Evolutionary conservation across 2,113 vertebrate genomes (phyloP).

Genomic region (Cavia aperea): DNA sequence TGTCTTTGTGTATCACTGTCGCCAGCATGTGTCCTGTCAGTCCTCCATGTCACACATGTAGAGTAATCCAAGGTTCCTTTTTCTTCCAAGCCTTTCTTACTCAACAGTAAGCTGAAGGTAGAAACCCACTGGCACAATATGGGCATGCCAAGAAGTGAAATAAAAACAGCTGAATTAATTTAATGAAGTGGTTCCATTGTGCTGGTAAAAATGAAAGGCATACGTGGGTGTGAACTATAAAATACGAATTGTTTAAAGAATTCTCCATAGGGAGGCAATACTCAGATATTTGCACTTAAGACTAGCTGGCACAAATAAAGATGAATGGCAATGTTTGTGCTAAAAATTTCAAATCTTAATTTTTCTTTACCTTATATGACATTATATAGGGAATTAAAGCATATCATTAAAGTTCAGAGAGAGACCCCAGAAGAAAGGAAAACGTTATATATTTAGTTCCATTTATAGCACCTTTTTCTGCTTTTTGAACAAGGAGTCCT

Average conservation of each 20-base stretch:
- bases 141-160: slow-evolving; percentile 16
- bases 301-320: neutral
- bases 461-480: neutral
- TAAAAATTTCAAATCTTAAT: neutral
- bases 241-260: neutral
- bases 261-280: neutral
- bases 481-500: neutral
- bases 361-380: slow-evolving; percentile 9
- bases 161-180: slow-evolving; percentile 9
- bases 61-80: neutral
- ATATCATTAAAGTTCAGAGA: neutral
- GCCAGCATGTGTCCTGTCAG: neutral
- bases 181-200: slow-evolving; percentile 1
- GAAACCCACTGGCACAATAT: neutral
- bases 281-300: neutral
- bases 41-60: neutral
- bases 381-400: neutral
- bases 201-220: neutral
- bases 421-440: neutral
- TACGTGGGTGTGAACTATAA: neutral
- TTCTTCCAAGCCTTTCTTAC: neutral
- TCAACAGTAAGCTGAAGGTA: neutral
- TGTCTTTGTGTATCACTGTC: neutral
- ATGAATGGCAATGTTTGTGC: neutral
- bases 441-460: neutral